Conservation (phyloP, 2,888 invertebrate genomes). For the Drosophila melanosoma region DNA sequence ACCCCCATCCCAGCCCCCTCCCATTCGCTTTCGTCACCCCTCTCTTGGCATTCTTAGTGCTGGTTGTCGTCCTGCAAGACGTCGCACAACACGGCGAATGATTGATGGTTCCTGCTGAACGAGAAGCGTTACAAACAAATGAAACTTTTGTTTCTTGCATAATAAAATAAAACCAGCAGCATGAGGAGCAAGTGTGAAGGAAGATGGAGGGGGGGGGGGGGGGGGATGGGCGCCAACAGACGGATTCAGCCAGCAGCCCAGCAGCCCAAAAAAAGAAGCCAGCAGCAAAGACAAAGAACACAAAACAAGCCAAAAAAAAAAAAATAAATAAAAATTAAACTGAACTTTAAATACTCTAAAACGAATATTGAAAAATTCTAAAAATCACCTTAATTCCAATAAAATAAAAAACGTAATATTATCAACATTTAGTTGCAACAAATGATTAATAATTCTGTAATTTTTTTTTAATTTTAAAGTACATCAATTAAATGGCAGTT, state of each 20-base stretch:
- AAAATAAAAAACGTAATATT: neutral
- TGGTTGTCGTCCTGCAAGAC: slow-evolving; percentile 49
- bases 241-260: neutral
- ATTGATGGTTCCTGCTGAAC: slow-evolving; percentile 77
- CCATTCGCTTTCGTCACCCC: too few relatives aligned
- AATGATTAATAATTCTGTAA: neutral
- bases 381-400: neutral
- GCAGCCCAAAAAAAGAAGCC: neutral
- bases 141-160: slow-evolving; percentile 82
- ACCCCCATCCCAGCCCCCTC: rapidly evolving
- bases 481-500: neutral
- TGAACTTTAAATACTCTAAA: slow-evolving; percentile 19
- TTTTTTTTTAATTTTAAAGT: too few relatives aligned
- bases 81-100: slow-evolving; percentile 77
- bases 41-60: slow-evolving; percentile 13
- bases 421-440: too few relatives aligned
- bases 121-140: slow-evolving; percentile 75
- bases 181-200: slow-evolving; percentile 1
- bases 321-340: neutral
- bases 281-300: slow-evolving; percentile 17
- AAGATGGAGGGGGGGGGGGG: too few relatives aligned
- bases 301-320: neutral
- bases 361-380: neutral
- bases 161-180: slow-evolving; percentile 61
- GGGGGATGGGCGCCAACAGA: neutral